Conservation (phyloP, 2,888 invertebrate species). For the Ditula angustiorana region DNA sequence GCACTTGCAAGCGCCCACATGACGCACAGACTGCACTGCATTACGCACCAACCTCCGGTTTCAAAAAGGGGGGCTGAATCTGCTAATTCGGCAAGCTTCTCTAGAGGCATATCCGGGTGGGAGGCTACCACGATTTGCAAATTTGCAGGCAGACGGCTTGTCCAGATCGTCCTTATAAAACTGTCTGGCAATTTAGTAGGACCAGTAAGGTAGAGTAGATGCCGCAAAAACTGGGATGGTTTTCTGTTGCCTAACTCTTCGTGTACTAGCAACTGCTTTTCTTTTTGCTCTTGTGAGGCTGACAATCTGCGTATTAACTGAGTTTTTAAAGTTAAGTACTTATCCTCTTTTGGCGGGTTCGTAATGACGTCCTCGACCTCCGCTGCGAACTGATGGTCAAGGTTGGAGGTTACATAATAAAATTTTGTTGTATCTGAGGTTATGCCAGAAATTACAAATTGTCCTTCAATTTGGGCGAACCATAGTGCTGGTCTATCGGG, state of each 20-base stretch:
- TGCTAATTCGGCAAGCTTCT: conserved; percentile 33
- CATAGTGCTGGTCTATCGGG: no score
- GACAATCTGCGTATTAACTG: conserved; percentile 19
- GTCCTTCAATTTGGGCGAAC: no score
- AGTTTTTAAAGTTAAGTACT: conserved; percentile 24
- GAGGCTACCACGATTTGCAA: conserved; percentile 38
- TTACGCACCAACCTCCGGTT: no score
- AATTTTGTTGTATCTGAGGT: no score
- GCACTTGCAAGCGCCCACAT: no score
- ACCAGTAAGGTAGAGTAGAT: conserved; percentile 35
- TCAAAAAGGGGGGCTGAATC: no score
- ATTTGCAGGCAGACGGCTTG: conserved; percentile 34
- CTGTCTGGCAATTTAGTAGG: conserved; percentile 21
- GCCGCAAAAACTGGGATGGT: no score
- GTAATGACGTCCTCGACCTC: not conserved
- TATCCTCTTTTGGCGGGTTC: not conserved
- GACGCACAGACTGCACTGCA: no score
- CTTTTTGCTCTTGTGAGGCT: conserved; percentile 15
- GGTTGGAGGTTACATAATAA: no score
- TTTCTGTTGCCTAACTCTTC: conserved; percentile 40
- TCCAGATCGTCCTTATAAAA: conserved; percentile 23
- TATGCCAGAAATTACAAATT: no score
- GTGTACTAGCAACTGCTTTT: conserved; percentile 32
- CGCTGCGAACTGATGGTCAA: not conserved
- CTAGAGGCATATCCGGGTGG: conserved; percentile 20